Evolutionary conservation across 2,888 invertebrate species (phyloP), one percentile per base, ranked within the genome.

Genomic region (Lasioglossum oenotherae): DNA sequence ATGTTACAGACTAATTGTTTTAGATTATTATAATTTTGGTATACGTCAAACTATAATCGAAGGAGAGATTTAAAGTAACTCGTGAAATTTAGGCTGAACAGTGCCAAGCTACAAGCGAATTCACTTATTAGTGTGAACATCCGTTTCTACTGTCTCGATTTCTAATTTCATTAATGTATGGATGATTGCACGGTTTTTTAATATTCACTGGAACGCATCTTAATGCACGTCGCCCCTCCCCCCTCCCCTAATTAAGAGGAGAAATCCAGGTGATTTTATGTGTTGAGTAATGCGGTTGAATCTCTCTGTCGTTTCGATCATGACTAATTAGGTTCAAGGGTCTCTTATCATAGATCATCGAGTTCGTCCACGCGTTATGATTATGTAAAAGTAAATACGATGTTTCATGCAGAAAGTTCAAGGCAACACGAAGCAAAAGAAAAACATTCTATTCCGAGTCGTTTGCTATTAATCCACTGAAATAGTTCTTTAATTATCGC

Each of bases 321-420:
- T 60, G 57, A 35, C 46, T 19, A 31, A 77, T 46, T 31, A 77
- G 67, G 67, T 77, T 77, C 46, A 46, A 67, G 77, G 67, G 23
- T 67, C 19, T 16, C 31, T 46, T 77, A 67, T 67, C 67, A 35
- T 31, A 35, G 77, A 49, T 77, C 77, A 77, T 77, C 67, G 46
- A 67, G 67, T 77, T 77, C 46, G 44, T n/a, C 60, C 41, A 60
- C n/a, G n/a, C n/a, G 19, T 31, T 31, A 31, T 69, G 49, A 78
- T 78, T 27, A 49, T 72, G 41, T 41, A 44, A 72, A 72, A 44
- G 44, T 44, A 72, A 44, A 72, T 72, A 44, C 44, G n/a, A 72
- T 27, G 71, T 72, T 72, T 44, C 41, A 44, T 44, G 41, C 27
- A 27, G 71, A 72, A 41, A 16, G 71, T 44, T 72, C 71, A 72